These are phyloP conservation scores for Hypanus sabinus DNA, from an alignment of 2,113 vertebrate species.

Conservation along the genomic window DNA sequence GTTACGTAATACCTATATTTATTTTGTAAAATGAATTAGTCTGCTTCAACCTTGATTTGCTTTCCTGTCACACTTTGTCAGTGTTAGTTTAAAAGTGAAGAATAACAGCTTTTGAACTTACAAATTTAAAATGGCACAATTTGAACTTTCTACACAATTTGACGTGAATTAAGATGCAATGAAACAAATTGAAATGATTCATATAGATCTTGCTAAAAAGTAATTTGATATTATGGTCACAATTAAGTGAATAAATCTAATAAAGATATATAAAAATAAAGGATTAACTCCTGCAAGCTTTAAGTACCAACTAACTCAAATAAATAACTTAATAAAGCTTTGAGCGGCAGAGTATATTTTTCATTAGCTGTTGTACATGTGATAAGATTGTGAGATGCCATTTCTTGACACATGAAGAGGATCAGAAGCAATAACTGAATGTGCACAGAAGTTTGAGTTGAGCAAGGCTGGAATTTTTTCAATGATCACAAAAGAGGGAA, in stretches of 20 bases:
- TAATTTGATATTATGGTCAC: not conserved
- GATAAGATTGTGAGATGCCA: not conserved
- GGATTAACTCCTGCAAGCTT: not conserved
- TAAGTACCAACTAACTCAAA: not conserved
- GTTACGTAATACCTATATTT: not conserved
- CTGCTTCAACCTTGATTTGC: not conserved
- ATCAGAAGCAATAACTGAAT: not conserved
- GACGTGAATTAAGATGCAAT: not conserved
- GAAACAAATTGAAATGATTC: not conserved
- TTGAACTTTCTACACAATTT: not conserved
- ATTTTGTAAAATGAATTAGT: not conserved
- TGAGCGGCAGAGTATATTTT: not conserved
- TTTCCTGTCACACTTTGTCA: not conserved
- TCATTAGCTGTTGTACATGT: not conserved
- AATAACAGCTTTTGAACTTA: not conserved
- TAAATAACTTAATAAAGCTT: not conserved
- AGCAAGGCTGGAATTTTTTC: not conserved
- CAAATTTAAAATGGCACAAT: not conserved
- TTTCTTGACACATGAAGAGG: not conserved
- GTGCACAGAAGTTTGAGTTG: not conserved
- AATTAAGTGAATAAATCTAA: not conserved
- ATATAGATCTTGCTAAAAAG: not conserved
- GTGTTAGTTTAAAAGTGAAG: not conserved
- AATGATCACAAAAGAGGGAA: not conserved
- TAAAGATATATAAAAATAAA: not conserved